These are phyloP conservation scores for Alexandromys oeconomus DNA, from an alignment of 2,797 vertebrate species.

Conservation along the genomic window DNA sequence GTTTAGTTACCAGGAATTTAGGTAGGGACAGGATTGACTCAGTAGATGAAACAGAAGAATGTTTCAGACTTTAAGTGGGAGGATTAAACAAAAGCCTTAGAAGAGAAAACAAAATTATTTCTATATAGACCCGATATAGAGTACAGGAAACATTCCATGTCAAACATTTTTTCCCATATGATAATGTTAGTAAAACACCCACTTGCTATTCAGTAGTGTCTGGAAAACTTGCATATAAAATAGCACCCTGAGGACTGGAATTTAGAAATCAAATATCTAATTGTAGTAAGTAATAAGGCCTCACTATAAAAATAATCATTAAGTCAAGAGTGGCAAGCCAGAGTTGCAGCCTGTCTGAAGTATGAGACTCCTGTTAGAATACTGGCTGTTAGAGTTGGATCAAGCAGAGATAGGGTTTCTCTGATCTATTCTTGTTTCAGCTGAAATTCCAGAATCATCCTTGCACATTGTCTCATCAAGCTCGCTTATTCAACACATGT, in stretches of 20 bases:
- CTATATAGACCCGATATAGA: background rate
- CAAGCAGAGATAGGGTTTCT: background rate
- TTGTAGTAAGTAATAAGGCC: background rate
- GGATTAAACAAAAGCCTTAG: background rate
- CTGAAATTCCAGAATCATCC: background rate
- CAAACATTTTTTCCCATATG: background rate
- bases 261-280: slow-evolving; percentile 54
- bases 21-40: background rate
- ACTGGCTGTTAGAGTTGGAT: background rate
- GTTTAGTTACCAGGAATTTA: slow-evolving; percentile 12
- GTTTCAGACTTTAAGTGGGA: slow-evolving; percentile 2
- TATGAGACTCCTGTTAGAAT: background rate
- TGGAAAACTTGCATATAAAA: background rate
- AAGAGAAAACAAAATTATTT: slow-evolving; percentile 1
- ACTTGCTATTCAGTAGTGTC: background rate
- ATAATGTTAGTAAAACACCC: slow-evolving; percentile 53
- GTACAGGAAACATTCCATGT: background rate
- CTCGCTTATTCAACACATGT: background rate
- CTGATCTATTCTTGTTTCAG: background rate
- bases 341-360: background rate
- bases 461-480: background rate
- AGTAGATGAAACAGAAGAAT: background rate
- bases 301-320: slow-evolving; percentile 3
- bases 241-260: slow-evolving; percentile 34
- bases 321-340: background rate